Evolutionary conservation across 2,888 invertebrate genomes (phyloP).

Genomic region (Poecilobothrus nobilitatus): DNA sequence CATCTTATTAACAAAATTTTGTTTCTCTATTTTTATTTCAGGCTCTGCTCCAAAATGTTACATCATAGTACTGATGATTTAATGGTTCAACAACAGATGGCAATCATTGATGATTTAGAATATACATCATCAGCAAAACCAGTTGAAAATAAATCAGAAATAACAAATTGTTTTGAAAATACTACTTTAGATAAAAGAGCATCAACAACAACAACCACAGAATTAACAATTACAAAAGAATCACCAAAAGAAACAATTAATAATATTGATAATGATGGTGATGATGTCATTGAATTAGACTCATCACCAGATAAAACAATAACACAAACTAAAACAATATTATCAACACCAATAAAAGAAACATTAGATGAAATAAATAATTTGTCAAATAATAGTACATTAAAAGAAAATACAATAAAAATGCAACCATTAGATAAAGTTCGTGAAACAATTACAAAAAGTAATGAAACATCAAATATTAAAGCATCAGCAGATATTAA

Average conservation of each 20-base stretch:
- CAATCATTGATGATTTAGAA: background rate
- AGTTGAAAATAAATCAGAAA: background rate
- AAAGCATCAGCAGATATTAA: background rate
- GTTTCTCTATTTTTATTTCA: background rate
- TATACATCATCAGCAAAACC: background rate
- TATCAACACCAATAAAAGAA: background rate
- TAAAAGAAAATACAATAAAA: background rate
- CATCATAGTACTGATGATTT: background rate
- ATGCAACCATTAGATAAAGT: slow-evolving; percentile 9
- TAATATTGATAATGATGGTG: background rate
- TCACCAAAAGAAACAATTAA: background rate
- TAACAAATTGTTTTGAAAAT: background rate
- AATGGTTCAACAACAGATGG: slow-evolving; percentile 4
- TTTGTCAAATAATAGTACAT: background rate
- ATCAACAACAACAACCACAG: background rate
- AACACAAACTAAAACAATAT: background rate
- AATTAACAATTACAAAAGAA: too few species aligned
- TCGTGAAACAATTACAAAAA: slow-evolving; percentile 9
- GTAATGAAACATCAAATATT: background rate
- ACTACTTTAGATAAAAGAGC: background rate
- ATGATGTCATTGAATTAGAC: slow-evolving; percentile 3
- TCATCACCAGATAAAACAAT: slow-evolving; percentile 5
- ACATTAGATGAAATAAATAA: background rate
- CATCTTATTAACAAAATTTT: too few species aligned
- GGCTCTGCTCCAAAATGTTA: background rate